A percentile compares a stretch with the other conserved stretches of the same genome.
Evolutionary conservation across 1,140 invertebrate genomes (phyloP).

Genomic region (Nymphalis io): DNA sequence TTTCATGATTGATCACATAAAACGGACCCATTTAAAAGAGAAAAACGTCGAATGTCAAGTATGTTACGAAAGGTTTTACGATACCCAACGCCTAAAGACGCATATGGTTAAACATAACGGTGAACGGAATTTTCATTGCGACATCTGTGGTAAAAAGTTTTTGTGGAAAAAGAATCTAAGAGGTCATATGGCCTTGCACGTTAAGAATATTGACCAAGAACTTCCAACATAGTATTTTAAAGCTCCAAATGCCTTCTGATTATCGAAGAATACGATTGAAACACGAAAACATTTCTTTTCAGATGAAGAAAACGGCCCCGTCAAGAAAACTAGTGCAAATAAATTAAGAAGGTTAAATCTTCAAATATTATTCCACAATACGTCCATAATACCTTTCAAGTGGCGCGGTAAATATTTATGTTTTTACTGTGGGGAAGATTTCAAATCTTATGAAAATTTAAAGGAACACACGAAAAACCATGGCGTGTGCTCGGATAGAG

Average conservation of each 20-base stretch:
- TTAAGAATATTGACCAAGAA: conserved; percentile 20
- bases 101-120: conserved; percentile 86
- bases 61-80: conserved; percentile 68
- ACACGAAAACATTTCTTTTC: conserved; percentile 26
- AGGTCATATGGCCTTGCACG: conserved; percentile 57
- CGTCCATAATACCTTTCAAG: conserved; percentile 66
- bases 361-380: conserved; percentile 61
- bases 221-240: background rate
- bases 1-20: conserved; percentile 65
- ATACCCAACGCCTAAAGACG: conserved; percentile 60
- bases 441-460: conserved; percentile 51
- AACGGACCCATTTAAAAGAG: conserved; percentile 69
- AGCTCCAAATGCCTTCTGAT: background rate
- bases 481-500: conserved; percentile 49
- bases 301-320: conserved; percentile 18
- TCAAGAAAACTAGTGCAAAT: conserved; percentile 23
- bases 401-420: conserved; percentile 64
- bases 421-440: conserved; percentile 61
- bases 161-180: conserved; percentile 76
- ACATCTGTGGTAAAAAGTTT: conserved; percentile 82
- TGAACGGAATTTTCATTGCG: conserved; percentile 82
- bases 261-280: conserved; percentile 33
- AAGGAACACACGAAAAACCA: conserved; percentile 60
- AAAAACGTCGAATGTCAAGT: conserved; percentile 63
- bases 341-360: conserved; percentile 36